Evolutionary conservation across 1,140 invertebrate genomes (phyloP).

Genomic region (Zophobas atratus): DNA sequence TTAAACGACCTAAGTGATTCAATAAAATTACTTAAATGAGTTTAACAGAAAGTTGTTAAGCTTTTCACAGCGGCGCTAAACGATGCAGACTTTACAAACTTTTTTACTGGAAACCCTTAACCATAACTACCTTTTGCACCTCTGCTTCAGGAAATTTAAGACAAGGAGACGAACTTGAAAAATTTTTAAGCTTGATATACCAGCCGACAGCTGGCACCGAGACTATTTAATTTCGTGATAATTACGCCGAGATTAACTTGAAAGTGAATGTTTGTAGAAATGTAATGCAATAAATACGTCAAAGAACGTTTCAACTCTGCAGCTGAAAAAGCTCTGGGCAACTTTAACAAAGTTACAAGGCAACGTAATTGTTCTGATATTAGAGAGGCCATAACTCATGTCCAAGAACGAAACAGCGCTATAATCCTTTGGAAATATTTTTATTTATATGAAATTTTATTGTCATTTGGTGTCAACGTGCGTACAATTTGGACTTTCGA

Average conservation of each 20-base stretch:
- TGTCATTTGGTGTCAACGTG: background rate
- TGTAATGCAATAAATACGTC: background rate
- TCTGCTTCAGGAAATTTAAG: background rate
- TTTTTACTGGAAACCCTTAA: slow-evolving; percentile 3
- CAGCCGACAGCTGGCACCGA: background rate
- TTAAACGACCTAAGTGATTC: slow-evolving; percentile 5
- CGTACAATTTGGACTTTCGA: background rate
- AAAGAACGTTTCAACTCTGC: background rate
- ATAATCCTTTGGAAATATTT: background rate
- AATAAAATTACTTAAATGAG: slow-evolving; percentile 20
- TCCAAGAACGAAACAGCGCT: background rate
- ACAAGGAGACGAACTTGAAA: background rate
- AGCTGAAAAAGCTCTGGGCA: background rate
- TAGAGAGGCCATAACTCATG: slow-evolving; percentile 3
- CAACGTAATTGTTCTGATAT: slow-evolving; percentile 5
- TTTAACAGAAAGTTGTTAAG: slow-evolving; percentile 25
- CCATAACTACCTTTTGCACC: slow-evolving; percentile 4
- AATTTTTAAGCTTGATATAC: background rate
- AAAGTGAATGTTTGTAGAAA: background rate
- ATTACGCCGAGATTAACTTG: background rate
- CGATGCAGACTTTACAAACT: background rate
- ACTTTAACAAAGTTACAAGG: slow-evolving; percentile 3
- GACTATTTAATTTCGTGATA: slow-evolving; percentile 8
- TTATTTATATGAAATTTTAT: slow-evolving; percentile 18
- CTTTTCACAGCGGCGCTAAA: slow-evolving; percentile 10